Evolutionary conservation across 2,113 vertebrate species (phyloP).

Genomic region (Ploceus nigricollis): DNA sequence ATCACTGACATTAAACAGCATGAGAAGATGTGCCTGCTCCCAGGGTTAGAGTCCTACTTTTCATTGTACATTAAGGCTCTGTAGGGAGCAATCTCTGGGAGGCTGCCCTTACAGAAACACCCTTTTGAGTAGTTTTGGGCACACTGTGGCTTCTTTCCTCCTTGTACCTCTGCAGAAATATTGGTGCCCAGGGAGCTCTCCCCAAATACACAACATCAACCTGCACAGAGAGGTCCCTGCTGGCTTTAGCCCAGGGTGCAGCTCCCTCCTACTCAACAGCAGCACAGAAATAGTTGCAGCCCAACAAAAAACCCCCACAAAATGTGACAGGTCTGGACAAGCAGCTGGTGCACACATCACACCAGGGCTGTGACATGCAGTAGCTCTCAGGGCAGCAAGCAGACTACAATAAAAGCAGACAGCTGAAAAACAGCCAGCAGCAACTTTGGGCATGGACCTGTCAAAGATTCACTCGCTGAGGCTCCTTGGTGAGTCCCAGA

Average conservation of each 20-base stretch:
- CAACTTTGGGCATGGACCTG: not conserved
- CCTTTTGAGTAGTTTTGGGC: not conserved
- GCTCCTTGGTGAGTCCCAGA: not conserved
- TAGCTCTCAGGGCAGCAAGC: not conserved
- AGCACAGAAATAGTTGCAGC: not conserved
- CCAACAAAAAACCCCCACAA: not conserved
- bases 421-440: slow-evolving; percentile 4
- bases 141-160: not conserved
- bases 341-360: not conserved
- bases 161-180: not conserved
- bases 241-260: not conserved
- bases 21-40: not conserved
- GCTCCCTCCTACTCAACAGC: not conserved
- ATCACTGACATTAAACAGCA: not conserved
- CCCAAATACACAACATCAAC: not conserved
- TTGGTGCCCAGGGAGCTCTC: not conserved
- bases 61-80: not conserved
- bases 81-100: not conserved
- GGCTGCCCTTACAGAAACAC: not conserved
- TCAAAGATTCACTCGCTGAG: not conserved
- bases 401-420: slow-evolving; percentile 1
- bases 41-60: not conserved
- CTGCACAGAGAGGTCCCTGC: not conserved
- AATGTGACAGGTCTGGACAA: not conserved
- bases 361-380: not conserved